Conservation (phyloP, 2,797 vertebrate species). For the Chaetophractus vellerosus region DNA sequence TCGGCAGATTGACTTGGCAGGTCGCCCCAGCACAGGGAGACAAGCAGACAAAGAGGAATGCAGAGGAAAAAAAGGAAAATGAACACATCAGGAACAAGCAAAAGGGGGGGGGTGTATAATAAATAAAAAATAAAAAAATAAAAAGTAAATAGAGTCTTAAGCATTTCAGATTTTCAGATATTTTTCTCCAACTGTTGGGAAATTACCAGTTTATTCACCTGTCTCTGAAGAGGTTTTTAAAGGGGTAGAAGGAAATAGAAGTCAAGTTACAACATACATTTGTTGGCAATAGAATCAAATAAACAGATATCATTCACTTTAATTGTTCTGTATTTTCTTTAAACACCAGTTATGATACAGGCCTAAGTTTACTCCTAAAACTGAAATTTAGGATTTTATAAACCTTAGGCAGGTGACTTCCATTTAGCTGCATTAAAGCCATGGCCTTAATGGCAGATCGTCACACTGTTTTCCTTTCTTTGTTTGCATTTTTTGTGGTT, state of each 20-base stretch:
- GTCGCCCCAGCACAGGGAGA: too few species aligned
- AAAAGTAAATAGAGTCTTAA: conserved; percentile 5
- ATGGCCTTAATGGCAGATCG: not conserved
- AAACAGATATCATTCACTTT: not conserved
- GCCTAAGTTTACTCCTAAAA: not conserved
- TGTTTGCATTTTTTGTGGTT: not conserved
- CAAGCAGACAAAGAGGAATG: too few species aligned
- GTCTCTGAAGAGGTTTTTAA: not conserved
- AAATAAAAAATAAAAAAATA: too few species aligned
- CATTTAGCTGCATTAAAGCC: not conserved
- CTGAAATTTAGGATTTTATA: not conserved
- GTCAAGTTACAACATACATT: not conserved
- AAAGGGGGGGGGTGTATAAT: too few species aligned
- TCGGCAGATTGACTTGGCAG: too few species aligned
- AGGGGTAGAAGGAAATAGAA: not conserved
- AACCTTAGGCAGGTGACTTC: not conserved
- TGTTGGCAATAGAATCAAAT: not conserved
- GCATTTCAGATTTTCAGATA: not conserved
- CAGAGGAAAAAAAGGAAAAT: too few species aligned
- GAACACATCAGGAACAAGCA: too few species aligned
- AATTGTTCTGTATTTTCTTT: conserved; percentile 23
- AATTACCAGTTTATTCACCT: conserved; percentile 32
- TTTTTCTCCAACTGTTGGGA: conserved; percentile 46
- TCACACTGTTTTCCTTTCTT: conserved; percentile 16
- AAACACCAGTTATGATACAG: not conserved